phyloP scores from a whole-genome alignment of 1,140 invertebrate species.

The Drosophila baimaii region DNA sequence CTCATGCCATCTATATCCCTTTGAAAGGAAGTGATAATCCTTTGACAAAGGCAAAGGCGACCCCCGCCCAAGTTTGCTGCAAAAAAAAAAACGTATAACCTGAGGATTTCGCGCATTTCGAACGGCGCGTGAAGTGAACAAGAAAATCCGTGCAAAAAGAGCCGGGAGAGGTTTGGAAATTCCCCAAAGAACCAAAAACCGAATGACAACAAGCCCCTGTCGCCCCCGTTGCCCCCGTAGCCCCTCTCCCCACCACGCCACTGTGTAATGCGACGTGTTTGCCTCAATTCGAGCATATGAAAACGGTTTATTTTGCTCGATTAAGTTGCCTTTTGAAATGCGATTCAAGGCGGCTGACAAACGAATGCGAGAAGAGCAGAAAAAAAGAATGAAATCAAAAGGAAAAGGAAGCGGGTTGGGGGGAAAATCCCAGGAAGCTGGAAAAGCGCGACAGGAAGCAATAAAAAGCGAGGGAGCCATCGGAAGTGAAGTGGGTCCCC shows the following conservation, averaged over 20 bases:
- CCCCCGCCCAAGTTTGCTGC: background rate
- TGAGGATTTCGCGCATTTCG: constrained; percentile 72
- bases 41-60: constrained; percentile 72
- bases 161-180: constrained; percentile 32
- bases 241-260: background rate
- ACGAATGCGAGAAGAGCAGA: constrained; percentile 1
- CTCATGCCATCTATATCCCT: constrained; percentile 2
- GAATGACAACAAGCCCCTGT: constrained; percentile 52
- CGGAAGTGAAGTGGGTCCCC: constrained; percentile 26
- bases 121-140: constrained; percentile 68
- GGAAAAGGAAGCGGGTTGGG: background rate
- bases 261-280: constrained; percentile 78
- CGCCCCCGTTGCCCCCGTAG: background rate
- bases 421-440: constrained; percentile 56
- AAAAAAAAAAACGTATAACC: constrained; percentile 11
- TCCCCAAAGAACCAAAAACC: constrained; percentile 53
- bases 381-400: constrained; percentile 12
- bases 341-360: constrained; percentile 44
- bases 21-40: constrained; percentile 75
- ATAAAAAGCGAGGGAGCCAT: constrained; percentile 53
- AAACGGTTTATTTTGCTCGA: constrained; percentile 84
- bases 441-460: constrained; percentile 69
- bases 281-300: constrained; percentile 81
- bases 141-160: constrained; percentile 53
- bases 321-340: constrained; percentile 80